Conservation (phyloP, 2,888 invertebrate species). For the Drosophila antonietae region DNA sequence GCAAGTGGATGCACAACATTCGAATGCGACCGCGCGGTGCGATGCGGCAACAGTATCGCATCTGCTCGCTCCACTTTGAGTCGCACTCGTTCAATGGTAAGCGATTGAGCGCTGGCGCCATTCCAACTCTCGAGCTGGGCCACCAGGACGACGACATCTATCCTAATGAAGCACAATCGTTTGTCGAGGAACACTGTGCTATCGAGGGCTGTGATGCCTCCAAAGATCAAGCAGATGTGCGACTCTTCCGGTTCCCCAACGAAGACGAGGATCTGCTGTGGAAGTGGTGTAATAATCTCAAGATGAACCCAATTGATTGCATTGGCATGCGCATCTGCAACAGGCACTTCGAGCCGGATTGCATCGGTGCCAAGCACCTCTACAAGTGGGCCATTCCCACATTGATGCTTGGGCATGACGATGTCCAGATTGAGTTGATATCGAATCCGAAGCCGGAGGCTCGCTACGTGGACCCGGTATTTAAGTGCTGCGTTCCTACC, state of each 20-base stretch:
- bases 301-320: conserved; percentile 80
- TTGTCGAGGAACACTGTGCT: conserved; percentile 74
- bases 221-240: conserved; percentile 75
- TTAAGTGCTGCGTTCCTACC: conserved; percentile 78
- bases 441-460: conserved; percentile 77
- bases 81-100: conserved; percentile 80
- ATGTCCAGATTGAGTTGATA: conserved; percentile 71
- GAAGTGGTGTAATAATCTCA: conserved; percentile 82
- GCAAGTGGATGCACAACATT: conserved; percentile 81
- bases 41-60: conserved; percentile 72
- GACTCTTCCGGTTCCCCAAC: conserved; percentile 76
- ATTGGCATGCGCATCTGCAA: conserved; percentile 80
- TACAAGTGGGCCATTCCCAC: conserved; percentile 81
- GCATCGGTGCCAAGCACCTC: conserved; percentile 76
- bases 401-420: conserved; percentile 72
- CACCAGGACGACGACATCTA: conserved; percentile 75
- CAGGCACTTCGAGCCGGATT: conserved; percentile 78
- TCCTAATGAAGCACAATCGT: conserved; percentile 79
- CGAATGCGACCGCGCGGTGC: conserved; percentile 68
- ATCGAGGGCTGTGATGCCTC: conserved; percentile 70
- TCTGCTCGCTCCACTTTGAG: conserved; percentile 80
- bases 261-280: conserved; percentile 81
- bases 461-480: conserved; percentile 70
- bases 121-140: conserved; percentile 78
- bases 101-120: conserved; percentile 77